These are phyloP conservation scores for Miltochrista miniata DNA, from an alignment of 2,888 invertebrate species.

Conservation along the genomic window DNA sequence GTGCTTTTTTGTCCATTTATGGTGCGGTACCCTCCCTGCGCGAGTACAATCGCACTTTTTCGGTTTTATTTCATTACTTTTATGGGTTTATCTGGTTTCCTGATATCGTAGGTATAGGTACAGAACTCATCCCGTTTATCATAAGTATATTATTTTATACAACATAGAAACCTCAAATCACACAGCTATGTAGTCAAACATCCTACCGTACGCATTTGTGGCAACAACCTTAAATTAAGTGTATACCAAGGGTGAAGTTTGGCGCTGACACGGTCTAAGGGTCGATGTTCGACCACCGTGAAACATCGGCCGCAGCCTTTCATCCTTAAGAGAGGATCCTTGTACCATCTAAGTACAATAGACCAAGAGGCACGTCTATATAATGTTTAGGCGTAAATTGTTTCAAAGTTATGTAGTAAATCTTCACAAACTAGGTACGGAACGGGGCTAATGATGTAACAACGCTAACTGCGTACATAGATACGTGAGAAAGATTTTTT, in stretches of 20 bases:
- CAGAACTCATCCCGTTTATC: too few species aligned
- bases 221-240: conserved; percentile 11
- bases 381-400: not conserved
- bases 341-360: not conserved
- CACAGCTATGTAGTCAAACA: not conserved
- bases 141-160: too few species aligned
- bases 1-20: too few species aligned
- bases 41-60: too few species aligned
- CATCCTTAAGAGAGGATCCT: conserved; percentile 8
- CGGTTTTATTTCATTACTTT: too few species aligned
- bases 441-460: too few species aligned
- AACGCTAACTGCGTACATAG: too few species aligned
- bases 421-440: too few species aligned
- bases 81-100: too few species aligned
- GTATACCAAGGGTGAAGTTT: conserved; percentile 10
- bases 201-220: conserved; percentile 4
- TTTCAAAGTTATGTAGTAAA: not conserved
- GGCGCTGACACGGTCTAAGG: conserved; percentile 15
- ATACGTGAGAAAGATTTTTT: too few species aligned
- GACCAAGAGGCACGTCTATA: not conserved
- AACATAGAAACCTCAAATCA: not conserved
- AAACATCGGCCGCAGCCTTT: conserved; percentile 12
- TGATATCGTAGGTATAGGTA: too few species aligned
- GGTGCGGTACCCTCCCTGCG: too few species aligned
- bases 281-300: conserved; percentile 13